Evolutionary conservation across 1,140 invertebrate genomes (phyloP).

Genomic region (Polyergus mexicanus): DNA sequence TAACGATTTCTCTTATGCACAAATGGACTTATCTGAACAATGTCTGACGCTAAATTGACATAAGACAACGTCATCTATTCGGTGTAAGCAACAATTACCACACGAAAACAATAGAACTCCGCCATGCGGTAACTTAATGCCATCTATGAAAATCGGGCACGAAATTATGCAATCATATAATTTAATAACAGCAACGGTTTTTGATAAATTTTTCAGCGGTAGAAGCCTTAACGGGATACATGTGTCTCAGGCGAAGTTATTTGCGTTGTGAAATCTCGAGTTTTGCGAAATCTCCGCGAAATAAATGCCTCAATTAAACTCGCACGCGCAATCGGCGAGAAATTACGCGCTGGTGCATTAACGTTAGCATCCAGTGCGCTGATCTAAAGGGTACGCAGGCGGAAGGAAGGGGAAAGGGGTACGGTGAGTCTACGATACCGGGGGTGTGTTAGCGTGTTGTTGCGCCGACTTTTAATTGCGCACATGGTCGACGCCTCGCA

Average conservation of each 20-base stretch:
- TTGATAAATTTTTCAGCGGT: not conserved
- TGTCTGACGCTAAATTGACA: too few relatives aligned
- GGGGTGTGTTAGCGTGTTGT: not conserved
- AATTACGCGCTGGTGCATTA: conserved; percentile 8
- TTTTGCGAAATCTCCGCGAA: not conserved
- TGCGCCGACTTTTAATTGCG: conserved; percentile 63
- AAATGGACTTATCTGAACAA: too few relatives aligned
- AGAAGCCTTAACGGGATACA: not conserved
- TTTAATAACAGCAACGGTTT: not conserved
- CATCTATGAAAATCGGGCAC: too few relatives aligned
- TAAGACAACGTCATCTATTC: too few relatives aligned
- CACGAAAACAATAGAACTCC: too few relatives aligned
- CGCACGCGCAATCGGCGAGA: not conserved
- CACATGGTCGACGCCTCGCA: conserved; percentile 70
- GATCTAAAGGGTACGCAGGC: not conserved
- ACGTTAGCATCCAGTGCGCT: not conserved
- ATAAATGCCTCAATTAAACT: conserved; percentile 9
- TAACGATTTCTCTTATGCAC: too few relatives aligned
- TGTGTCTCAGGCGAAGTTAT: not conserved
- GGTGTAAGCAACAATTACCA: too few relatives aligned
- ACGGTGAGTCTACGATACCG: not conserved
- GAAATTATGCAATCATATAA: too few relatives aligned
- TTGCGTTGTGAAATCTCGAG: not conserved
- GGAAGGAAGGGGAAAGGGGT: not conserved
- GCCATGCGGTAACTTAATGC: too few relatives aligned